Conservation (phyloP, 2,797 vertebrate species). For the Cirrhinus molitorella region DNA sequence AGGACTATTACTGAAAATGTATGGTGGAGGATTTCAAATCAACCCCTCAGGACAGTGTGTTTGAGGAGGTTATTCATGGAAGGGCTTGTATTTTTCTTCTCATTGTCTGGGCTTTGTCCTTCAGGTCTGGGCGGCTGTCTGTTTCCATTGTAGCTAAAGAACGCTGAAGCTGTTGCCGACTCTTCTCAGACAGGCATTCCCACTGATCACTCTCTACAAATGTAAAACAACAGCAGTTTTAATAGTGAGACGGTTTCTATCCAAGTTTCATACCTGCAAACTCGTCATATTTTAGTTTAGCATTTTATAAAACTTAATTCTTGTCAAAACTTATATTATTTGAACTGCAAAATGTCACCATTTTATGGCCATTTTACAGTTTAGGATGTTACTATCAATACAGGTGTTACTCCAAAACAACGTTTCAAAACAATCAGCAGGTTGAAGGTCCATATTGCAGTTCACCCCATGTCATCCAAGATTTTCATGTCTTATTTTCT, state of each 20-base stretch:
- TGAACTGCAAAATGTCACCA: not conserved
- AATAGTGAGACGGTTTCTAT: not conserved
- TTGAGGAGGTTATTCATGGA: constrained; percentile 75
- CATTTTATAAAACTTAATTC: not conserved
- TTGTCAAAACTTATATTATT: not conserved
- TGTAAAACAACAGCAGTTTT: constrained; percentile 5
- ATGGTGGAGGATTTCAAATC: not conserved
- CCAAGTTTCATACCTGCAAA: not conserved
- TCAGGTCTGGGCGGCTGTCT: constrained; percentile 91
- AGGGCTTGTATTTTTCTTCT: constrained; percentile 93
- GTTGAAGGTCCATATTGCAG: too few relatives aligned
- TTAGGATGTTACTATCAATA: not conserved
- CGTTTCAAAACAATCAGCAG: not conserved
- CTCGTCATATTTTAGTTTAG: too few relatives aligned
- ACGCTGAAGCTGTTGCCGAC: constrained; percentile 86
- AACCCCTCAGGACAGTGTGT: not conserved
- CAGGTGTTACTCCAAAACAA: too few relatives aligned
- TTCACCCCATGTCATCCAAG: too few relatives aligned
- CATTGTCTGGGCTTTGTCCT: constrained; percentile 90
- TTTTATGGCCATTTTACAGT: not conserved
- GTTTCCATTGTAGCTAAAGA: constrained; percentile 91
- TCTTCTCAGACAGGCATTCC: constrained; percentile 87
- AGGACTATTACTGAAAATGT: constrained; percentile 14
- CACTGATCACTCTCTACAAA: constrained; percentile 88
- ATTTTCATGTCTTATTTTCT: too few relatives aligned